Base-by-base conservation (phyloP, 2,888 invertebrate genomes). In the Polyommatus iphigenia region DNA sequence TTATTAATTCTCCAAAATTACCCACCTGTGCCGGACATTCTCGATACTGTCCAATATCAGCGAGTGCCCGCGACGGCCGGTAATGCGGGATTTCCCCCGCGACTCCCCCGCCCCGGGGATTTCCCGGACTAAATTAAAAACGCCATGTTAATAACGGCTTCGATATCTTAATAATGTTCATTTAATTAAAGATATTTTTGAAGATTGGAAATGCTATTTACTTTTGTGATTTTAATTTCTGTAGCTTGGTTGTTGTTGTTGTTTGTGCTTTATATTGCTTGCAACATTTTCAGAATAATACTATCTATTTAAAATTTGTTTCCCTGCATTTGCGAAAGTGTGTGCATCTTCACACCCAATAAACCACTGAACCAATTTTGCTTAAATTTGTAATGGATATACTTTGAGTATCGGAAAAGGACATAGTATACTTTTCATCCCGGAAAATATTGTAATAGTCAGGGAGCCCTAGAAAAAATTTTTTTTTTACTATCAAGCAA, bases 91-190 rank as follows among this genome's bases (percentile, higher is more conserved):
- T 81, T 78, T 71, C 73, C 72, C 78, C 81, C 71, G 79, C 80
- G 83, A 84, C 83, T 83, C 84, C 84, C 84, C 54, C n/a, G 82
- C 79, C 82, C 78, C 57, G 77, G 77, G 76, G 80, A 80, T 79
- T 80, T 72, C 77, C 80, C 78, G 78, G 80, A 82, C 82, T 83
- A 83, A 85, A 85, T 85, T 85, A 85, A 85, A 85, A 85, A 81
- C 83, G 83, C 82, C 80, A 79, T 80, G 78, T 80, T 82, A 81
- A 82, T 83, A 83, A 83, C 81, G 81, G 81, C 79, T 46, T 76
- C 76, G 67, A 67, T 67, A 67, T 67, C 67, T 67, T 67, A 32
- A 67, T 67, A 67, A 32, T 67, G 67, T 67, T 29, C 67, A 67
- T 67, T 67, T 67, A 67, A 67, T 67, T 67, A 67, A 67, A 67